Conservation (phyloP, 2,888 invertebrate genomes). For the Pristionchus exspectatus region DNA sequence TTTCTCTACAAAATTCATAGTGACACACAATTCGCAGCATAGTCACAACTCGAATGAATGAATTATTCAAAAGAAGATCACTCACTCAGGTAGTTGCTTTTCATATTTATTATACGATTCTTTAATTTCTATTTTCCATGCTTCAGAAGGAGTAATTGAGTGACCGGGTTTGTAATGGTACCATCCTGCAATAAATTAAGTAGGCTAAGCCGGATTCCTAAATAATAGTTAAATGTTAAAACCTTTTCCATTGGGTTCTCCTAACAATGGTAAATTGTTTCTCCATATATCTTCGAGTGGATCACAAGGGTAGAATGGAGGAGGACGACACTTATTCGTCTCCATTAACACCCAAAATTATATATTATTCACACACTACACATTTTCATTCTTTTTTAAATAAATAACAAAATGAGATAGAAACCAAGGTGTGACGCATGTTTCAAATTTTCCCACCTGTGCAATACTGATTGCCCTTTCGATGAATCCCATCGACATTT, state of each 20-base stretch:
- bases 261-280: neutral
- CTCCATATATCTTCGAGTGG: neutral
- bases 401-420: neutral
- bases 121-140: neutral
- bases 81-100: neutral
- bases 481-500: slow-evolving; percentile 26
- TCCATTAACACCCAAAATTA: neutral
- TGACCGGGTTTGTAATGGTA: neutral
- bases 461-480: neutral
- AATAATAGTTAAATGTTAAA: no score
- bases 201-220: no score
- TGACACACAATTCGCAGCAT: neutral
- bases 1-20: neutral
- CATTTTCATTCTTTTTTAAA: neutral
- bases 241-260: slow-evolving; percentile 41
- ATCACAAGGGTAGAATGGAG: neutral
- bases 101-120: neutral
- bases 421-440: neutral
- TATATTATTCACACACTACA: neutral
- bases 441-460: slow-evolving; percentile 8
- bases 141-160: neutral
- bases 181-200: neutral
- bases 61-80: neutral
- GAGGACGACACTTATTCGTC: neutral
- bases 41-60: neutral